phyloP scores from a whole-genome alignment of 2,113 vertebrate genomes.

The Propithecus coquereli region DNA sequence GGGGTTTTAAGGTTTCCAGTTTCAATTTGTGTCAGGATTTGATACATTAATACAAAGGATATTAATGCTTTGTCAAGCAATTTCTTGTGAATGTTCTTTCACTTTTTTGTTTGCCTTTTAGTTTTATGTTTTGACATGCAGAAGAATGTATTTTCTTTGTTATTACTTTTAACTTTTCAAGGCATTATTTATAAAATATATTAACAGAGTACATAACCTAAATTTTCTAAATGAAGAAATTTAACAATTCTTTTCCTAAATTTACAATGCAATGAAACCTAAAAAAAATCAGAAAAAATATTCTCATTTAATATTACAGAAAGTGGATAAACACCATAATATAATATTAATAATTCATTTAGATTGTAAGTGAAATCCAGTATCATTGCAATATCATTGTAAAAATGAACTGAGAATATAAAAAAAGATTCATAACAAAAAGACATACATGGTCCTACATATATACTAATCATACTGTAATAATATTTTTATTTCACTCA shows the following conservation, averaged over 20 bases:
- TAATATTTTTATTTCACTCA: slow-evolving; percentile 18
- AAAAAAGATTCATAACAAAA: neutral
- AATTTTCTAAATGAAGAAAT: neutral
- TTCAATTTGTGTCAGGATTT: neutral
- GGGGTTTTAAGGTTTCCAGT: neutral
- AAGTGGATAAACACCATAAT: neutral
- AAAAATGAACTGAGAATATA: neutral
- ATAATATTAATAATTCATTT: neutral
- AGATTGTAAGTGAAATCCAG: neutral
- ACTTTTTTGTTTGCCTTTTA: neutral
- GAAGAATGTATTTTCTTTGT: neutral
- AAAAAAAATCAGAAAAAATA: slow-evolving; percentile 1
- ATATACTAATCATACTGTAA: neutral
- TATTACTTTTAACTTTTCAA: neutral
- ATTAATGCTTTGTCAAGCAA: neutral
- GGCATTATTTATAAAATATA: neutral
- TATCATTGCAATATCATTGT: neutral
- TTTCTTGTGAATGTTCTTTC: neutral
- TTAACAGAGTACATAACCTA: neutral
- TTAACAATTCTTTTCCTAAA: neutral
- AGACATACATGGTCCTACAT: neutral
- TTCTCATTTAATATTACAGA: neutral
- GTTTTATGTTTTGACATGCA: neutral
- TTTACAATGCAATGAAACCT: neutral
- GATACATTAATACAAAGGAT: neutral